Evolutionary conservation across 2,797 vertebrate genomes (phyloP), one percentile per base, ranked within the genome.

Genomic region (Gallinago stenura): DNA sequence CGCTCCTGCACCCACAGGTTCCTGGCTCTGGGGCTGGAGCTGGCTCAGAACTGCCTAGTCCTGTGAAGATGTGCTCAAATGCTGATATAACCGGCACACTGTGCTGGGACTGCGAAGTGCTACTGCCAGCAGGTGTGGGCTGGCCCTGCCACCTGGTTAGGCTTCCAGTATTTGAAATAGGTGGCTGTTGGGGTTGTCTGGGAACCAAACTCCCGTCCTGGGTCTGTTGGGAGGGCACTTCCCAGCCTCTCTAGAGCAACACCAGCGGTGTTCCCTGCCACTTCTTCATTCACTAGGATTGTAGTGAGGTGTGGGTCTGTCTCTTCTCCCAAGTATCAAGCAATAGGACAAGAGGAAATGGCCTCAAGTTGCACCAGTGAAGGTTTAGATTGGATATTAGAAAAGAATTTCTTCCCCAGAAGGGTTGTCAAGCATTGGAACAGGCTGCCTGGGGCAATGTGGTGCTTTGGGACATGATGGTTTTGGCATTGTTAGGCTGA

Each of bases 1-100:
- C 3, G 0, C 30, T 72, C 65, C 2, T 4, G 31, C 41, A 58
- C 43, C 31, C 35, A 0, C 0, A 0, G 33, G n/a, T 0, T 0
- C 31, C 0, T 0, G 0, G 51, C 41, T 80, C n/a, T 37, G 1
- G 5, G 80, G 17, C 10, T 30, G 68, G 76, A 65, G 50, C 71
- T 54, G 86, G 66, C 72, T 28, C 22, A 25, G 1, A 39, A 31
- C 61, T 65, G 43, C 53, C 43, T 3, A 2, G 4, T 15, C 18
- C 53, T 15, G 57, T 0, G 1, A 20, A 76, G 39, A 13, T 0
- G 0, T 9, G 48, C 68, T 48, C 7, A 1, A 12, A 6, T 18
- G 30, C 33, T 0, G 0, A 1, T 8, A 9, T 1, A 41, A 24
- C 8, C 26, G 4, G 18, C 6, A 13, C 16, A 1, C 28, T 6